Evolutionary conservation across 2,888 invertebrate species (phyloP), one percentile per base, ranked within the genome.

Genomic region (Marasmarcha lunaedactyla): DNA sequence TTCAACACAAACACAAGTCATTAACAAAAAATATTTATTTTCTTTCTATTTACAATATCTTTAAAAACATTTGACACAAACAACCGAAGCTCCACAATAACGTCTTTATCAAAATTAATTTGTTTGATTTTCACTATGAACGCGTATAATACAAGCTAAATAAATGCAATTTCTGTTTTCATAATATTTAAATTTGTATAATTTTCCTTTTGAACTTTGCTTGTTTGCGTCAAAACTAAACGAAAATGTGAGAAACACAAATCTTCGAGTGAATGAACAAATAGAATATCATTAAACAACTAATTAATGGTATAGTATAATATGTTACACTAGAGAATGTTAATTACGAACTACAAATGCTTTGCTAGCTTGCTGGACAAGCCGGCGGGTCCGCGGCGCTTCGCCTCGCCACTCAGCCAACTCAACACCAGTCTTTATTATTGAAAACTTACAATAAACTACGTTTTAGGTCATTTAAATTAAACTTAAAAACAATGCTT

Each of bases 321-420:
- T 20, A 20, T 20, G 20, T 20, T 20, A 20, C 20, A 20, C 30
- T 30, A 30, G 10, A 30, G 30, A 30, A 11, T n/a, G 9, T 30
- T 30, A n/a, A 9, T 30, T 30, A n/a, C 9, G 10, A 7, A n/a
- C 78, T 81, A 79, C 69, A 79, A 83, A 83, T 83, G 83, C 83
- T 81, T 78, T 58, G 59, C 73, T 73, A 79, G 83, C 83, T 72
- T 76, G 81, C 72, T 71, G 71, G 50, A 71, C 81, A 81, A 83
- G 81, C 81, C 70, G 52, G 11, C 30, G 33, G 40, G 25, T 15
- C 42, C 30, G 20, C 35, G 38, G 41, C 11, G 30, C 4, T 10
- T 25, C 25, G 25, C 9, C n/a, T n/a, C n/a, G n/a, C n/a, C n/a
- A n/a, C n/a, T n/a, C n/a, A n/a, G n/a, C n/a, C n/a, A n/a, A n/a